phyloP scores from a whole-genome alignment of 1,140 invertebrate genomes.

The Drosophila miranda region DNA sequence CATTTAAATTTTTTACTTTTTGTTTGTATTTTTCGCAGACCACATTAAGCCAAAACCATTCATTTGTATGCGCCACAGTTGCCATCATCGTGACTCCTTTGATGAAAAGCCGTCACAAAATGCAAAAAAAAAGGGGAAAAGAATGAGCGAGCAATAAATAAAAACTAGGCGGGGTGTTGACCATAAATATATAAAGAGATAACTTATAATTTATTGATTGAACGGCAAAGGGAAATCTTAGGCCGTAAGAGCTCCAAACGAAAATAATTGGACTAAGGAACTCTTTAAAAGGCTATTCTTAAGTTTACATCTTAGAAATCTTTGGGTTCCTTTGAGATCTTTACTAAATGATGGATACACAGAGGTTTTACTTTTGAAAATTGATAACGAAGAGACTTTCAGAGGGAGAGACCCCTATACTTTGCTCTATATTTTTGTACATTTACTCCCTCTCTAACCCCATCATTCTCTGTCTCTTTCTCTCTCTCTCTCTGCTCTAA shows the following conservation, averaged over 20 bases:
- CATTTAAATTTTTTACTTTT: conserved; percentile 68
- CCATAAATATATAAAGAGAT: conserved; percentile 54
- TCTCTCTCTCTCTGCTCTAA: not conserved
- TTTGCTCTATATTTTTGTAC: not conserved
- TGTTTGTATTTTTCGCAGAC: conserved; percentile 31
- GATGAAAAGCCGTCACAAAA: conserved; percentile 66
- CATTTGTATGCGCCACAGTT: conserved; percentile 71
- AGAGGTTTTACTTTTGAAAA: no score
- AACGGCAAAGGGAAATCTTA: no score
- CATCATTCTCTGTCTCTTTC: not conserved
- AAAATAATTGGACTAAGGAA: no score
- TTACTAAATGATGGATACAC: no score
- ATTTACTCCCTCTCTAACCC: not conserved
- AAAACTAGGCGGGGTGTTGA: conserved; percentile 58
- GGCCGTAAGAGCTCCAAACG: no score
- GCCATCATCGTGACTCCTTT: conserved; percentile 68
- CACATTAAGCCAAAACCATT: conserved; percentile 41
- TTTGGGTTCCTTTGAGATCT: no score
- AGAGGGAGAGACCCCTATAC: no score
- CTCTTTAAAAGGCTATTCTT: no score
- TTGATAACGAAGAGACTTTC: no score
- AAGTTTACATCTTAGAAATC: no score
- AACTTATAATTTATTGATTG: conserved; percentile 47
- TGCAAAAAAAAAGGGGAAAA: conserved; percentile 33
- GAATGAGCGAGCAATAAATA: conserved; percentile 31